Base-by-base conservation (phyloP, 2,113 vertebrate species). In the Pavo muticus region DNA sequence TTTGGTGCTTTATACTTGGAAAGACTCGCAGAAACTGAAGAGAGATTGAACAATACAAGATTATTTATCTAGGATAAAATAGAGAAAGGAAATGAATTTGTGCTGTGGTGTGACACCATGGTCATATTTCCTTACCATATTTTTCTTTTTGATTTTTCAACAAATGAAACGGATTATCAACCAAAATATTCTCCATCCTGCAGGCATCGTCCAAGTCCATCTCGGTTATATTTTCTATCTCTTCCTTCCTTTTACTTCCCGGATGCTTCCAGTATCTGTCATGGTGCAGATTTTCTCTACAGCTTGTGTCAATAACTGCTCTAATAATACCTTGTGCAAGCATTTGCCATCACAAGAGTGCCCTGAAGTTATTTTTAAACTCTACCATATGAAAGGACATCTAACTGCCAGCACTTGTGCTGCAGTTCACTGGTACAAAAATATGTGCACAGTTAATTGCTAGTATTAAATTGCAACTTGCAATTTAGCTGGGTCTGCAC, bases 381-480 rank as follows among this genome's bases (percentile, higher is more conserved):
- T 27, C 45, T 30, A 83, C 45, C 37, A 54, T 91, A 82, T 64
- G 74, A 95, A 92, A 88, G 52, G 70, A 91, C 29, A 39, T 88
- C 25, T 80, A 88, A 75, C 87, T 89, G 25, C 39, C 74, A 84
- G 88, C 70, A 88, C 47, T 94, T 95, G 74, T 48, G 54, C 54
- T 89, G 80, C 88, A 93, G 69, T 37, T 78, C 37, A 14, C 69
- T 84, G 50, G 60, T 59, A 92, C 68, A 85, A 83, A 95, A 93
- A 59, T 92, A 92, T 39, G 74, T 81, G 73, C 25, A 25, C 60
- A 63, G 59, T 93, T 92, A 93, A 91, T 94, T 94, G 77, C 44
- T 52, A 59, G 88, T 94, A 78, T 96, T 93, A 93, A 91, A 91
- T 93, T 96, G 61, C 92, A 82, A 42, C 80, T 95, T 93, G 84